Evolutionary conservation across 37 sponge, comb jelly and placozoan genomes (phyloP), one percentile per base, ranked within the genome.

Genomic region (Geodia barretti): DNA sequence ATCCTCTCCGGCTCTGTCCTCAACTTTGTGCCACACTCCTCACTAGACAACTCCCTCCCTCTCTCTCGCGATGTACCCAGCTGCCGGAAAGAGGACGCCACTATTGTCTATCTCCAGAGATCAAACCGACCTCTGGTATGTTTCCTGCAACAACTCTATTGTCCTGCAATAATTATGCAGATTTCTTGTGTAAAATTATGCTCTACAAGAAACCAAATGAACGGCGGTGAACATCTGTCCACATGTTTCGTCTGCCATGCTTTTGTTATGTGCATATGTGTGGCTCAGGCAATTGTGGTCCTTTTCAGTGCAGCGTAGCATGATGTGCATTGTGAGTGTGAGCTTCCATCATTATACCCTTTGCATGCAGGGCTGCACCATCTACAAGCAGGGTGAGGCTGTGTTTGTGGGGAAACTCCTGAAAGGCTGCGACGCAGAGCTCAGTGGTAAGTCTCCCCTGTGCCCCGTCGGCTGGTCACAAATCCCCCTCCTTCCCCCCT

Each of bases 61-160:
- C 70, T 81, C 33, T 70, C 81, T 38, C 65, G 90, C 41, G 86
- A 84, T 35, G 82, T 85, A 3, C 86, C 90, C 39, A 80, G 82
- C 39, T 38, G 62, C 30, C 69, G 90, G 1, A 84, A 85, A 72
- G 84, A 84, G 59, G 77, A 84, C 1, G 92, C 92, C 35, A 80
- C 77, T 31, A 93, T 81, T 36, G 83, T 93, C n/a, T 84, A 64
- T 40, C 64, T 88, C 21, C 64, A 72, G 40, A 72, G 86, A 30
- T 85, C 74, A 21, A 87, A 93, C 65, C 85, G 75, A 61, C 93
- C 93, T 25, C 83, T 93, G 65, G 93, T 92, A 54, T 73, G n/a
- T n/a, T n/a, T n/a, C n/a, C n/a, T n/a, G n/a, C n/a, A n/a, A n/a
- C n/a, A n/a, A n/a, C n/a, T n/a, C n/a, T n/a, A n/a, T n/a, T n/a